These are phyloP conservation scores for Sphaerophoria rueppellii DNA, from an alignment of 2,888 invertebrate species.

Conservation along the genomic window DNA sequence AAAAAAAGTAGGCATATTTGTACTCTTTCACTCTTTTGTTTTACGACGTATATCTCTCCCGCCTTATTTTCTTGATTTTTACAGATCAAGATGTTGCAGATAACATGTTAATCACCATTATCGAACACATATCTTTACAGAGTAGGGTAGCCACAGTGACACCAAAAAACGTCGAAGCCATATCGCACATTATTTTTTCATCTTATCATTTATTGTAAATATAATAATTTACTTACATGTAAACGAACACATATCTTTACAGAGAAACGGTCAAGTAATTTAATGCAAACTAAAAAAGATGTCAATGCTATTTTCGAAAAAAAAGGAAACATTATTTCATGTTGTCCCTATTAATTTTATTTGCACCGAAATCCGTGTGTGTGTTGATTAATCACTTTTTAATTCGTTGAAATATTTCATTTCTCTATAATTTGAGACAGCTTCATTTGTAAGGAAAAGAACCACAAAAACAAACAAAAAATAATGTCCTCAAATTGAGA, in stretches of 20 bases:
- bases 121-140: too few species aligned
- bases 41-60: too few species aligned
- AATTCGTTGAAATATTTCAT: slow-evolving; percentile 36
- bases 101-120: too few species aligned
- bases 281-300: slow-evolving; percentile 14
- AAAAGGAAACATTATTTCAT: slow-evolving; percentile 11
- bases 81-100: too few species aligned
- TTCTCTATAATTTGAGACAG: neutral
- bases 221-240: slow-evolving; percentile 8
- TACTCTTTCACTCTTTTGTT: too few species aligned
- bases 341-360: slow-evolving; percentile 27
- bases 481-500: slow-evolving; percentile 24
- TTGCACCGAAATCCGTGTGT: slow-evolving; percentile 21
- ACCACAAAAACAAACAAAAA: neutral
- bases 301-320: slow-evolving; percentile 30
- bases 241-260: slow-evolving; percentile 1
- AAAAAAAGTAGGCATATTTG: too few species aligned
- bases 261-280: slow-evolving; percentile 7
- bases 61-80: too few species aligned
- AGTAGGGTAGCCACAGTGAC: too few species aligned
- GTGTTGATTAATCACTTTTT: slow-evolving; percentile 30
- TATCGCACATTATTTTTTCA: too few species aligned
- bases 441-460: slow-evolving; percentile 15
- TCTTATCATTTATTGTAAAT: too few species aligned
- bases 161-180: too few species aligned